These are phyloP conservation scores for Drosophila sturtevanti DNA, from an alignment of 1,140 invertebrate species.

Conservation along the genomic window DNA sequence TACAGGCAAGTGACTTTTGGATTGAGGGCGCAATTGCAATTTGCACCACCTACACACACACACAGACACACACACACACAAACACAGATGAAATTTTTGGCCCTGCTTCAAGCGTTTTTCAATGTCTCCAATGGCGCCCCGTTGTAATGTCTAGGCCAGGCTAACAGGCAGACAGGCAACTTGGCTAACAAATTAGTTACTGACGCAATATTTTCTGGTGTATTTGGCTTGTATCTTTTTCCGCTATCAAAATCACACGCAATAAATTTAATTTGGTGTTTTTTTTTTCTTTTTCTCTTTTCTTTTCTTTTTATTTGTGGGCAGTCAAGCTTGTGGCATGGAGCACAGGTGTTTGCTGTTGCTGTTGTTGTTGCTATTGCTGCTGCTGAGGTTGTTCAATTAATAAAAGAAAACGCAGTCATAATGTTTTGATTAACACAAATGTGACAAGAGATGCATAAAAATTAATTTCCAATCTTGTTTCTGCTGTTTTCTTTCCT, in stretches of 20 bases:
- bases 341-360: conserved; percentile 21
- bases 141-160: conserved; percentile 34
- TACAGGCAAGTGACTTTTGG: conserved; percentile 13
- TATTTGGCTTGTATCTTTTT: conserved; percentile 48
- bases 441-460: conserved; percentile 79
- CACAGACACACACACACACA: conserved; percentile 25
- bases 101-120: conserved; percentile 11
- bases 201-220: conserved; percentile 76
- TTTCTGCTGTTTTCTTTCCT: conserved; percentile 22
- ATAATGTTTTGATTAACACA: conserved; percentile 80
- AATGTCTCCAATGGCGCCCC: conserved; percentile 24
- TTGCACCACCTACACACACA: conserved; percentile 57
- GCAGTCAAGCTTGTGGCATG: not conserved
- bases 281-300: not conserved
- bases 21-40: conserved; percentile 59
- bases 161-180: conserved; percentile 27
- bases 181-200: conserved; percentile 75
- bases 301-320: not conserved
- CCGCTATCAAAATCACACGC: conserved; percentile 79
- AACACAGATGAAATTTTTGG: no score
- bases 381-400: conserved; percentile 58
- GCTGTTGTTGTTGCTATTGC: conserved; percentile 24
- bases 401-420: conserved; percentile 77
- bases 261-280: conserved; percentile 71
- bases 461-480: conserved; percentile 74